Evolutionary conservation across 92 coral and sea anemone species (phyloP).

Genomic region (Actinernus sp.): DNA sequence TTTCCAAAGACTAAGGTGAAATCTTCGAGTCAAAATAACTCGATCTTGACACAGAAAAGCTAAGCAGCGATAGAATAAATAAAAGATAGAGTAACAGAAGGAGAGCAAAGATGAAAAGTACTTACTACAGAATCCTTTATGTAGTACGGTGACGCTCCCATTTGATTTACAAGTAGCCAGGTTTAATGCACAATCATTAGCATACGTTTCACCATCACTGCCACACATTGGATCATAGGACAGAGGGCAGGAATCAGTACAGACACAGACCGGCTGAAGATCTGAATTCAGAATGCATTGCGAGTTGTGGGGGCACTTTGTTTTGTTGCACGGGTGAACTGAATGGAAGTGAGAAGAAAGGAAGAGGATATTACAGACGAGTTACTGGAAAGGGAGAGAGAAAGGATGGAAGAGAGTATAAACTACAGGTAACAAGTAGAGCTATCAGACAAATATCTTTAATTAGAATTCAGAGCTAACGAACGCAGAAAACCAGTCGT

Average conservation of each 20-base stretch:
- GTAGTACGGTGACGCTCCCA: conserved; percentile 49
- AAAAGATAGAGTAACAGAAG: neutral
- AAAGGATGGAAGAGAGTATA: too few species aligned
- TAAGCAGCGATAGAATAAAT: conserved; percentile 1
- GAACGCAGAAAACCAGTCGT: too few species aligned
- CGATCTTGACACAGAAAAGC: too few species aligned
- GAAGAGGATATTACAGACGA: neutral
- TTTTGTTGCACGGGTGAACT: conserved; percentile 73
- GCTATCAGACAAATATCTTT: too few species aligned
- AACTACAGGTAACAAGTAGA: too few species aligned
- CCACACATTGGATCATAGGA: conserved; percentile 71
- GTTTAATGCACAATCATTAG: conserved; percentile 62
- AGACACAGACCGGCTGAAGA: conserved; percentile 71
- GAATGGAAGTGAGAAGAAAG: neutral
- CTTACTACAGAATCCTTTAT: conserved; percentile 88
- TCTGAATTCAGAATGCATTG: conserved; percentile 61
- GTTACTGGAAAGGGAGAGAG: neutral
- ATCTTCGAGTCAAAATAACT: too few species aligned
- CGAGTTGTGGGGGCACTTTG: conserved; percentile 65
- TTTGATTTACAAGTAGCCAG: conserved; percentile 71
- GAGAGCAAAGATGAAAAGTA: conserved; percentile 5
- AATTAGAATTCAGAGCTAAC: too few species aligned
- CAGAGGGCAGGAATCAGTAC: conserved; percentile 67
- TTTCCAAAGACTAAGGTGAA: too few species aligned
- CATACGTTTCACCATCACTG: conserved; percentile 69